phyloP scores from a whole-genome alignment of 2,113 vertebrate genomes.

The Ramphastos sulfuratus region DNA sequence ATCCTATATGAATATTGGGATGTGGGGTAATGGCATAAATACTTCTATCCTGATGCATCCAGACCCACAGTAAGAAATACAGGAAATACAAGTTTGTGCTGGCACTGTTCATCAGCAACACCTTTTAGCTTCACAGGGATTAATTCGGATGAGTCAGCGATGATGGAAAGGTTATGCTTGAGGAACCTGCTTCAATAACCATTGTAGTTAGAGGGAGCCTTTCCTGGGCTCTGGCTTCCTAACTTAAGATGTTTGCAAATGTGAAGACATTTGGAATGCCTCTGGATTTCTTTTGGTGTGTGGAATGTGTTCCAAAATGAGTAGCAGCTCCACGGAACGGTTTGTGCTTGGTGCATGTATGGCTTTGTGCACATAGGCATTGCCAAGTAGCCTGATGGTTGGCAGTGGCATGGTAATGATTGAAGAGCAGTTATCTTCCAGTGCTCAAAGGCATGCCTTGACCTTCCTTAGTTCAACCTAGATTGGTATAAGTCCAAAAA shows the following conservation, averaged over 20 bases:
- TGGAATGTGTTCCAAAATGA: not conserved
- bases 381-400: not conserved
- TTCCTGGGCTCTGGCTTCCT: conserved; percentile 23
- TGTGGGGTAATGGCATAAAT: not conserved
- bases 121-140: not conserved
- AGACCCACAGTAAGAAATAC: not conserved
- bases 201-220: conserved; percentile 30
- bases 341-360: not conserved
- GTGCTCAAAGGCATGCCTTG: not conserved
- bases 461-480: not conserved
- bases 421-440: not conserved
- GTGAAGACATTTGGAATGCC: conserved; percentile 38
- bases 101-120: not conserved
- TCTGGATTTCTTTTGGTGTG: conserved; percentile 39
- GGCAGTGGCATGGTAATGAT: fast-evolving
- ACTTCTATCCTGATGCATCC: not conserved
- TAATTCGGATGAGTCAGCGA: not conserved
- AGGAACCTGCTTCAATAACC: conserved; percentile 35
- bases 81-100: not conserved
- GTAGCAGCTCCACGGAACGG: not conserved
- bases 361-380: not conserved
- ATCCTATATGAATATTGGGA: not conserved
- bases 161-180: conserved; percentile 41
- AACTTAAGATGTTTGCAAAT: conserved; percentile 8
- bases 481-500: not conserved